These are phyloP conservation scores for Ommatoiulus sabulosus DNA, from an alignment of 2,888 invertebrate species.

Conservation along the genomic window DNA sequence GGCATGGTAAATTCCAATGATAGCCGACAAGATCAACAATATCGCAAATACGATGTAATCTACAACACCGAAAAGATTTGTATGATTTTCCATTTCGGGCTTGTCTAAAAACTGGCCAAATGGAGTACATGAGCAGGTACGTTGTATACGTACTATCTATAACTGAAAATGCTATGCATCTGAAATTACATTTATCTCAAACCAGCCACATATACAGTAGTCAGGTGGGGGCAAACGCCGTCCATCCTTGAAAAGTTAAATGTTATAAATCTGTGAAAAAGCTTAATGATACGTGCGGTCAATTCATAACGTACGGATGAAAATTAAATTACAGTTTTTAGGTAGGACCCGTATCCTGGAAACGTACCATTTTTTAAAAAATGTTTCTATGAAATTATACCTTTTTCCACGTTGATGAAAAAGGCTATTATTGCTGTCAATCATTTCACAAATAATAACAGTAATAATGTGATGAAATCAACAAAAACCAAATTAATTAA, in stretches of 20 bases:
- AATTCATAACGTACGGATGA: neutral
- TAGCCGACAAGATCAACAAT: conserved; percentile 83
- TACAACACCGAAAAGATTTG: neutral
- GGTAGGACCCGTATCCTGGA: neutral
- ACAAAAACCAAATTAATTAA: neutral
- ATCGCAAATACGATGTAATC: conserved; percentile 82
- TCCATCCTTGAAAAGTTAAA: neutral
- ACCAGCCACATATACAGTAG: neutral
- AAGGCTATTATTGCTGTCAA: neutral
- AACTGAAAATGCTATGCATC: neutral
- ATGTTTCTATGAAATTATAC: neutral
- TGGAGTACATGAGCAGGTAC: neutral
- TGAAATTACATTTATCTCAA: neutral
- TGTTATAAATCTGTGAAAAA: neutral
- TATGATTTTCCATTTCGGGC: neutral
- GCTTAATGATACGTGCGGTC: neutral
- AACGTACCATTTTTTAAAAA: neutral
- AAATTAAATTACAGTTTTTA: conserved; percentile 28
- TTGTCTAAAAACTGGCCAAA: neutral
- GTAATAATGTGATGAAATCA: neutral
- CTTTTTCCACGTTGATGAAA: neutral
- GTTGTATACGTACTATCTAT: too few relatives aligned
- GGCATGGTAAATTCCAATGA: conserved; percentile 87
- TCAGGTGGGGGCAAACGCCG: neutral
- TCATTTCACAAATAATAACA: neutral